These are phyloP conservation scores for Scortum barcoo DNA, from an alignment of 2,113 vertebrate species.

Conservation along the genomic window DNA sequence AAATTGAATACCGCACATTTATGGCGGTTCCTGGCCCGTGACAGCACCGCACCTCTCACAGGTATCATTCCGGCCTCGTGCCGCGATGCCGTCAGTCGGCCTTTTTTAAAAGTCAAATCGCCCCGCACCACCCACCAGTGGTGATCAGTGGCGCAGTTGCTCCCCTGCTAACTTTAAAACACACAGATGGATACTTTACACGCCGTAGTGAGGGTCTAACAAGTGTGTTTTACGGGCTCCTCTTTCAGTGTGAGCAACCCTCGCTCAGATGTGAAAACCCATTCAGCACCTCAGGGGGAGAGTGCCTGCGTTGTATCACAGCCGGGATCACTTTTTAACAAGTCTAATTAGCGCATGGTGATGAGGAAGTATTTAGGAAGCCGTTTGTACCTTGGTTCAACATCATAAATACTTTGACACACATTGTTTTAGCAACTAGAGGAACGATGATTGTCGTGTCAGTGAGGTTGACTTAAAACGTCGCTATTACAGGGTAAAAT, in stretches of 20 bases:
- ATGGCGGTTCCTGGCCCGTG: background rate
- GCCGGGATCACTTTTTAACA: constrained; percentile 69
- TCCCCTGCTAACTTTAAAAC: constrained; percentile 41
- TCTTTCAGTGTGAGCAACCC: constrained; percentile 51
- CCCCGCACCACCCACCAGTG: constrained; percentile 2
- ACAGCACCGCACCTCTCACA: background rate
- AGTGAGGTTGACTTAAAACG: constrained; percentile 18
- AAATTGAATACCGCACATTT: background rate
- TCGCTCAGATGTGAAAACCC: constrained; percentile 58
- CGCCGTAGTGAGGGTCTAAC: constrained; percentile 32
- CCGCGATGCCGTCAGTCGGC: constrained; percentile 15
- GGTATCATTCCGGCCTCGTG: background rate
- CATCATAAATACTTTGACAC: constrained; percentile 46
- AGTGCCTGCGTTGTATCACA: constrained; percentile 62
- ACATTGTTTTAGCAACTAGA: constrained; percentile 23
- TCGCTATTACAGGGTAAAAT: constrained; percentile 20
- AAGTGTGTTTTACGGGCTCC: constrained; percentile 54
- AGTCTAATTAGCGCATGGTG: constrained; percentile 70
- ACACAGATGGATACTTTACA: constrained; percentile 55
- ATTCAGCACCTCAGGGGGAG: constrained; percentile 54
- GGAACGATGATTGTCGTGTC: background rate
- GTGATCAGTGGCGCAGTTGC: constrained; percentile 21
- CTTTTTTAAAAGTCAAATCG: constrained; percentile 47
- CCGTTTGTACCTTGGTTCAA: constrained; percentile 52
- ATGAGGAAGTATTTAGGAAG: constrained; percentile 54